Conservation (phyloP, 2,888 invertebrate species). For the Hypomecis atomaria region DNA sequence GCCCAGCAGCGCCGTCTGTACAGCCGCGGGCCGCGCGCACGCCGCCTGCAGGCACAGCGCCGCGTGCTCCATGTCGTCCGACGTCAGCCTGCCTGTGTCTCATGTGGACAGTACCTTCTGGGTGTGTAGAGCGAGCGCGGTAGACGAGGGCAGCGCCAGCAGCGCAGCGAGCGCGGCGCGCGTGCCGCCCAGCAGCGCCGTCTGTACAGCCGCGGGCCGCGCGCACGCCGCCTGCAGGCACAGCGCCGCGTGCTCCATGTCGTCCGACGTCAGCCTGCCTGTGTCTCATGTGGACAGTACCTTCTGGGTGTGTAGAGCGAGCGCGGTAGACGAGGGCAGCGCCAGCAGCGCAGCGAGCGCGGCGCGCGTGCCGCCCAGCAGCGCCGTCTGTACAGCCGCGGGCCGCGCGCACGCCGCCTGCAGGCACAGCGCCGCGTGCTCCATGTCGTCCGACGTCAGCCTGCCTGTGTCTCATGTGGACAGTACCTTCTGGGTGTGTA, state of each 20-base stretch:
- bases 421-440: constrained; percentile 64
- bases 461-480: no score
- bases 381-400: constrained; percentile 74
- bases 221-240: constrained; percentile 91
- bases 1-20: constrained; percentile 84
- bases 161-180: constrained; percentile 85
- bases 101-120: background rate
- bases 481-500: background rate
- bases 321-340: constrained; percentile 50
- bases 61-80: constrained; percentile 64
- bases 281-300: no score
- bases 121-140: background rate
- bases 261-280: constrained; percentile 94
- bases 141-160: constrained; percentile 68
- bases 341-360: constrained; percentile 85
- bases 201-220: constrained; percentile 70
- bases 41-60: no score
- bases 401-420: no score
- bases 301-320: background rate
- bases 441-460: no score
- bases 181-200: constrained; percentile 89
- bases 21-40: constrained; percentile 62
- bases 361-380: constrained; percentile 89
- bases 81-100: no score
- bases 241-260: constrained; percentile 94